Base-by-base conservation (phyloP, 1,140 invertebrate species). In the Uloborus diversus region DNA sequence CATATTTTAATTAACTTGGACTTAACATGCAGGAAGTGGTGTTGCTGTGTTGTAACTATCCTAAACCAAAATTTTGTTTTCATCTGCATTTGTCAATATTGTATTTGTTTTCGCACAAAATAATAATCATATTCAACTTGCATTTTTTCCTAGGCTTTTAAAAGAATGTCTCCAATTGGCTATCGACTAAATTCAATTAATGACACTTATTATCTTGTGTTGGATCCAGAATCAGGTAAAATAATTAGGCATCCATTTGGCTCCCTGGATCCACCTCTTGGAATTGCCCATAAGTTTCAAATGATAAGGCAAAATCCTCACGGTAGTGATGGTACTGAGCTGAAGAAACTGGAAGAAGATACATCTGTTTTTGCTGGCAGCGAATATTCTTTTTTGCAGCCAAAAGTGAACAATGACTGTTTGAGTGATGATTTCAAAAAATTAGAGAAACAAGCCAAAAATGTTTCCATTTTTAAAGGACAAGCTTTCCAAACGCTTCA, bases 161-260 rank as follows among this genome's bases (percentile, higher is more conserved):
- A 89, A 65, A 89, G 89, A 78, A 86, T 92, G 65, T 86, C 86
- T 56, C 86, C 93, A 20, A 88, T 89, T 71, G 87, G 89, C 1
- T 93, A 92, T 84, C 89, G 87, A 66, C 86, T 93, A 9, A 86
- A 87, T 11, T 87, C 91, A 84, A 88, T 90, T 81, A 89, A 88
- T 0, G 87, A 86, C 56, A 89, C 89, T 64, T 93, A 92, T 86
- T 93, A 91, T 85, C 86, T 93, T 42, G 86, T 89, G 0, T 81
- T 84, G 25, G 83, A 85, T 76, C 62, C 83, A 14, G 81, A 82
- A 59, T 28, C 37, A 70, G 17, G 33, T 57, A 30, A 47, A 80
- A 30, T 70, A 65, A 20, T 66, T 61, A 35, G 73, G 65, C n/a
- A 57, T 75, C 32, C 71, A 59, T 73, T 73, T 56, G 73, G 66